Percentiles rank a stretch among this genome's conserved stretches.
Evolutionary conservation across 2,797 vertebrate genomes (phyloP).

Genomic region (Gephyroberyx darwinii): DNA sequence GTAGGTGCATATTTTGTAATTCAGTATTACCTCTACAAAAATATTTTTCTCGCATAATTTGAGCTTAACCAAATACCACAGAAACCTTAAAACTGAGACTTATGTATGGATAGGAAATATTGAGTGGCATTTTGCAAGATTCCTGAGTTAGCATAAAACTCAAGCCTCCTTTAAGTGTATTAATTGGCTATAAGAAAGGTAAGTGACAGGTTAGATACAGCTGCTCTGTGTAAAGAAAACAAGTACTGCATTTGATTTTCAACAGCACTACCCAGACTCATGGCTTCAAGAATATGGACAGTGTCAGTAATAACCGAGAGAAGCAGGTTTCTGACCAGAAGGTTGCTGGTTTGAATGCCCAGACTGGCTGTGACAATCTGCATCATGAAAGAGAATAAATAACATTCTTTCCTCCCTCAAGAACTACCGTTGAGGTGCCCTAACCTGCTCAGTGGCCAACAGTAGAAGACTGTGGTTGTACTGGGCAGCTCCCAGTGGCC

Average conservation of each 20-base stretch:
- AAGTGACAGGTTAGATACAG: constrained; percentile 47
- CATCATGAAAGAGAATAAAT: constrained; percentile 5
- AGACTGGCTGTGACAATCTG: constrained; percentile 43
- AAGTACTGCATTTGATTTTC: constrained; percentile 57
- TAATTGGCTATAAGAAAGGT: constrained; percentile 69
- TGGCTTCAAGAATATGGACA: constrained; percentile 26
- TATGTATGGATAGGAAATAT: constrained; percentile 71
- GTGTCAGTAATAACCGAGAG: constrained; percentile 27
- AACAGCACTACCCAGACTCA: constrained; percentile 21
- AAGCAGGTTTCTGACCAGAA: constrained; percentile 23
- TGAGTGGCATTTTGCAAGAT: constrained; percentile 67
- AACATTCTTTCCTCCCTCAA: background rate
- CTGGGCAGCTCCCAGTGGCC: background rate
- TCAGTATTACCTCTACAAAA: constrained; percentile 59
- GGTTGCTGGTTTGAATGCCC: constrained; percentile 36
- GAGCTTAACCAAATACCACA: constrained; percentile 73
- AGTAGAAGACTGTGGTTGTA: no score
- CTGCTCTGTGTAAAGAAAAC: constrained; percentile 45
- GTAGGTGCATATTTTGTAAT: constrained; percentile 32
- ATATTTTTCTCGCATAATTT: constrained; percentile 63
- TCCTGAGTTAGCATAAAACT: constrained; percentile 70
- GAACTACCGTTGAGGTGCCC: no score
- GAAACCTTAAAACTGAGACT: constrained; percentile 65
- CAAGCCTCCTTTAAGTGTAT: constrained; percentile 54
- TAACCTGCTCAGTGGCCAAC: no score